Evolutionary conservation across 64 coral and sea anemone species (phyloP), one percentile per base, ranked within the genome.

Genomic region (Porites australiensis): DNA sequence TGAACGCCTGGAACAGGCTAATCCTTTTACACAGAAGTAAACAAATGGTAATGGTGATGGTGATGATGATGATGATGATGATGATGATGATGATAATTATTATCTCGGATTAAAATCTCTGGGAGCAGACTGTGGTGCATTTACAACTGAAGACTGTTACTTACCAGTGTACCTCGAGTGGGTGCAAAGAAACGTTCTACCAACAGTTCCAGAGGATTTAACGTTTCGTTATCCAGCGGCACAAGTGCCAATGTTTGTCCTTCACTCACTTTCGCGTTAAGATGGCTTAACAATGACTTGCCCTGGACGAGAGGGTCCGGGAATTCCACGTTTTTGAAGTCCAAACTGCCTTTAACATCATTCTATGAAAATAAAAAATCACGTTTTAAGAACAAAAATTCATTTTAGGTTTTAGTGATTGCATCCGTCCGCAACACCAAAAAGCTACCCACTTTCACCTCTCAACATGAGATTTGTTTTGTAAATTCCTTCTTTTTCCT

Each of bases 131-230:
- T 51, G 13, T 78, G 19, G 37, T 37, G 1, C 27, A 37, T 37
- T 37, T 37, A 37, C 27, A 19, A 46, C 22, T 10, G 19, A 50
- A 58, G 2, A 19, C 7, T 10, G 15, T 3, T 86, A 77, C 92
- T 88, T 89, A 95, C 96, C 60, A 98, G 83, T 58, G 50, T 13
- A 22, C 96, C 93, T 50, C 22, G 43, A 44, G 71, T 79, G 63
- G 92, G 96, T 71, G 94, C 89, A 50, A 88, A 92, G 69, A 90
- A 92, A 85, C 96, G 94, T 19, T 94, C 96, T 50, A 94, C 57
- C 18, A 98, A 63, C 21, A 94, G 66, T 76, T 94, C 88, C 46
- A 98, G 44, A 14, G 96, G 84, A 50, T 98, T 98, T 27, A 77
- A 46, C 47, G 87, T 79, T n/a, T 76, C 82, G 43, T 92, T 69